A percentile compares a stretch with the other conserved stretches of the same genome.
phyloP scores from a whole-genome alignment of 2,113 vertebrate species.

The Hippocampus zosterae region DNA sequence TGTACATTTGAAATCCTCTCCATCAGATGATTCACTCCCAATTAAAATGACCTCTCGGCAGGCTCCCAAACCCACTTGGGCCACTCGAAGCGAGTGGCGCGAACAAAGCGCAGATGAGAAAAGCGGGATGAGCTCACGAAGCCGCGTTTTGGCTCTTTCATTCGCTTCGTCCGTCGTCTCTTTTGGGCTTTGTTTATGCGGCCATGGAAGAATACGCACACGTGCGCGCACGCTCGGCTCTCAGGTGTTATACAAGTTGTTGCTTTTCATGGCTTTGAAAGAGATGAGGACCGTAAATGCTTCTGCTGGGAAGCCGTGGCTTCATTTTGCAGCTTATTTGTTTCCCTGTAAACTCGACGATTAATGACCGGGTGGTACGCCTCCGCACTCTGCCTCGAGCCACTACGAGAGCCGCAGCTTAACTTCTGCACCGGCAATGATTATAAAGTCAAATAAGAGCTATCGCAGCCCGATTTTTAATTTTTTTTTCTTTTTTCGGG shows the following conservation, averaged over 20 bases:
- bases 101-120: slow-evolving; percentile 42
- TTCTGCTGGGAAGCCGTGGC: too few relatives aligned
- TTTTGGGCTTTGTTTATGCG: slow-evolving; percentile 29
- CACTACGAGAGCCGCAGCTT: neutral
- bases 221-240: neutral
- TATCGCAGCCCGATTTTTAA: neutral
- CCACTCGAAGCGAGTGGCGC: slow-evolving; percentile 21
- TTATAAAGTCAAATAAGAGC: neutral
- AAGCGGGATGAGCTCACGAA: slow-evolving; percentile 46
- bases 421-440: neutral
- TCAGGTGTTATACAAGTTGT: slow-evolving; percentile 4
- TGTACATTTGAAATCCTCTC: too few relatives aligned
- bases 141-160: slow-evolving; percentile 27
- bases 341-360: neutral
- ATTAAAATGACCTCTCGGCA: neutral
- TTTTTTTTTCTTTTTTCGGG: neutral
- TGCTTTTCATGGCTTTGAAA: neutral
- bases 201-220: slow-evolving; percentile 8
- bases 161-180: slow-evolving; percentile 28
- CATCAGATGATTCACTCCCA: slow-evolving; percentile 20
- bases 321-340: too few relatives aligned
- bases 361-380: neutral
- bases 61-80: slow-evolving; percentile 5
- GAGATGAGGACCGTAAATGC: neutral
- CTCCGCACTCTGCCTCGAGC: neutral